Percentiles rank a stretch among this genome's conserved stretches.
phyloP scores from a whole-genome alignment of 2,113 vertebrate species.

The Proteles cristata region DNA sequence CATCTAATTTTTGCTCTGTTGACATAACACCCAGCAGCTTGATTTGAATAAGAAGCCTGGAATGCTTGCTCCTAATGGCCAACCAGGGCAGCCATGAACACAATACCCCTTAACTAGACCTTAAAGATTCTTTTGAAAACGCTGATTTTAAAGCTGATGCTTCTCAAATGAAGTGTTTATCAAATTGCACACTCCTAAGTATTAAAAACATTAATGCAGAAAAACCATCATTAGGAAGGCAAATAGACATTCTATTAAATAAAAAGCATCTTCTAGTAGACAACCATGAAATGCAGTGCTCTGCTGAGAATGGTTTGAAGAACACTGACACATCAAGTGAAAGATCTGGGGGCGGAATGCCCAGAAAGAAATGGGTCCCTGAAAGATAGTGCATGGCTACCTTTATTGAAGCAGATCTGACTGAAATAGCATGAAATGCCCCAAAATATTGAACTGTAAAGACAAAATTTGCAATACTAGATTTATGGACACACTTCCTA shows the following conservation, averaged over 20 bases:
- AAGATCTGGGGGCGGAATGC: constrained; percentile 34
- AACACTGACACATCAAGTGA: neutral
- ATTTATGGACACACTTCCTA: neutral
- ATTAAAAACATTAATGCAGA: constrained; percentile 45
- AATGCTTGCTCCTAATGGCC: neutral
- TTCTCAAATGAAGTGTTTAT: constrained; percentile 38
- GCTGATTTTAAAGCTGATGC: constrained; percentile 32
- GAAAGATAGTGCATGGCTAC: neutral
- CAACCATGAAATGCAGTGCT: constrained; percentile 19
- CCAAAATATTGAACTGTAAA: constrained; percentile 36
- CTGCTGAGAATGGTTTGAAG: constrained; percentile 39
- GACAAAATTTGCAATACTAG: neutral
- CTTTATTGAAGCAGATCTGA: constrained; percentile 47
- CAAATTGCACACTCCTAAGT: neutral
- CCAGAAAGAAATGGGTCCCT: neutral
- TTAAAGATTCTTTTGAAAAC: constrained; percentile 44
- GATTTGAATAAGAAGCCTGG: constrained; percentile 42
- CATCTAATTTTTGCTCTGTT: constrained; percentile 20
- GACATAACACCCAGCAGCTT: neutral
- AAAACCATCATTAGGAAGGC: neutral
- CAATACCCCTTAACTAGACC: neutral
- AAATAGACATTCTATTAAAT: neutral
- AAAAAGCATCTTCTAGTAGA: constrained; percentile 40
- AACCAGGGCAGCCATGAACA: constrained; percentile 12
- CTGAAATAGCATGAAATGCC: neutral